These are phyloP conservation scores for Pelodytes ibericus DNA, from an alignment of 2,797 vertebrate species.

Conservation along the genomic window DNA sequence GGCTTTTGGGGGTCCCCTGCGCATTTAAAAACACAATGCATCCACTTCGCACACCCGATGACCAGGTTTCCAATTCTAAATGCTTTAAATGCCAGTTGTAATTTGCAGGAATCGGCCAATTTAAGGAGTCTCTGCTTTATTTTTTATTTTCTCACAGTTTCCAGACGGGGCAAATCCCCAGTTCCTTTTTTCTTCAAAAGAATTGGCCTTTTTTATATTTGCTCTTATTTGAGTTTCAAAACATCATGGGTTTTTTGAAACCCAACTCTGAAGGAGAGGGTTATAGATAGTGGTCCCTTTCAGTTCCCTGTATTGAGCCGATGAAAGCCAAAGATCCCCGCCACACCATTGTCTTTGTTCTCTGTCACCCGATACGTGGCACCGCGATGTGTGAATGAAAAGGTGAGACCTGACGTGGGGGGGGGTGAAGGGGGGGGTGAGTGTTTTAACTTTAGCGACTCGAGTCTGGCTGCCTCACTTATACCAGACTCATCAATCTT, in stretches of 20 bases:
- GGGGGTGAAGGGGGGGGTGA: background rate
- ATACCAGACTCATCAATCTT: constrained; percentile 20
- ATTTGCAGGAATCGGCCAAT: no score
- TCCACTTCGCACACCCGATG: no score
- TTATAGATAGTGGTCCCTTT: constrained; percentile 21
- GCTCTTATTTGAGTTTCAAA: constrained; percentile 23
- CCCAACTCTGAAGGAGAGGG: constrained; percentile 26
- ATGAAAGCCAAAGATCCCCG: constrained; percentile 38
- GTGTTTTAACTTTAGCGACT: background rate
- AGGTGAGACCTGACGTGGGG: constrained; percentile 23
- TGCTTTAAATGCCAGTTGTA: no score
- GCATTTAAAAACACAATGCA: no score
- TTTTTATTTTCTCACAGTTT: background rate
- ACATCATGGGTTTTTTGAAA: constrained; percentile 35
- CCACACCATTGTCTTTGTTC: constrained; percentile 30
- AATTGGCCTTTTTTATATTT: constrained; percentile 4
- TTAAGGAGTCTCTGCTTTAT: no score
- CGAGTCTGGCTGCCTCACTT: constrained; percentile 7
- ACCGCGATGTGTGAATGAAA: constrained; percentile 45
- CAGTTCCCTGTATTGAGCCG: constrained; percentile 14
- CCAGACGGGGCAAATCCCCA: background rate
- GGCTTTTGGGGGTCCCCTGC: no score
- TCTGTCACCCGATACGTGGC: constrained; percentile 34
- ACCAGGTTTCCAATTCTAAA: no score
- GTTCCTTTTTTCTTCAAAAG: constrained; percentile 23